A percentile compares a stretch with the other conserved stretches of the same genome.
phyloP scores from a whole-genome alignment of 2,113 vertebrate species.

The Manacus vitellinus region DNA sequence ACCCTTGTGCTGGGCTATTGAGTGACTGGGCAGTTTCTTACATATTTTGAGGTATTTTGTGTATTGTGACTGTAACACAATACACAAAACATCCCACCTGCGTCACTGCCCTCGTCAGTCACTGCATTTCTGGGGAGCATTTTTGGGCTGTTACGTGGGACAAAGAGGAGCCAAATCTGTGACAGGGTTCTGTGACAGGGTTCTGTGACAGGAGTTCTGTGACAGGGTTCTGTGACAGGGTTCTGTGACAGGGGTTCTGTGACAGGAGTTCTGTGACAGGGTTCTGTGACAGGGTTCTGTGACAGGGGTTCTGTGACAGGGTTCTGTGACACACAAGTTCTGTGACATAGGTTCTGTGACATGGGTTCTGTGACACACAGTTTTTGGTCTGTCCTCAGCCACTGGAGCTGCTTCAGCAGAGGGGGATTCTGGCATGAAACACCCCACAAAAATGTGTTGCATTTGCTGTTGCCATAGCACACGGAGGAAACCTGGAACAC shows the following conservation, averaged over 20 bases:
- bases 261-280: background rate
- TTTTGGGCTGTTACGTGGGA: background rate
- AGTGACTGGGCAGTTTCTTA: background rate
- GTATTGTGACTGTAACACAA: no score
- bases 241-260: background rate
- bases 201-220: background rate
- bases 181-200: accelerated
- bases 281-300: background rate
- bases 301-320: background rate
- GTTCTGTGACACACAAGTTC: no score
- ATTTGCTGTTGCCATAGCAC: background rate
- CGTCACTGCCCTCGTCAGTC: background rate
- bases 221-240: accelerated
- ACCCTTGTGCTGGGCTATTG: background rate
- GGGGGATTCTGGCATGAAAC: accelerated
- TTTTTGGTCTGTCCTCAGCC: background rate
- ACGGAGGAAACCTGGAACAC: background rate
- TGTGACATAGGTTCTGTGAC: no score
- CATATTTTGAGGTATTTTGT: no score
- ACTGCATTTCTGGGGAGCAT: accelerated
- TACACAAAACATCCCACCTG: background rate
- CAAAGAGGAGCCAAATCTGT: background rate
- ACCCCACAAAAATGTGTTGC: background rate
- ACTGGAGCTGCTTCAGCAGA: background rate
- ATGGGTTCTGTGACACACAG: background rate